phyloP scores from a whole-genome alignment of 1,140 invertebrate genomes.

The Drosophila sechellia region DNA sequence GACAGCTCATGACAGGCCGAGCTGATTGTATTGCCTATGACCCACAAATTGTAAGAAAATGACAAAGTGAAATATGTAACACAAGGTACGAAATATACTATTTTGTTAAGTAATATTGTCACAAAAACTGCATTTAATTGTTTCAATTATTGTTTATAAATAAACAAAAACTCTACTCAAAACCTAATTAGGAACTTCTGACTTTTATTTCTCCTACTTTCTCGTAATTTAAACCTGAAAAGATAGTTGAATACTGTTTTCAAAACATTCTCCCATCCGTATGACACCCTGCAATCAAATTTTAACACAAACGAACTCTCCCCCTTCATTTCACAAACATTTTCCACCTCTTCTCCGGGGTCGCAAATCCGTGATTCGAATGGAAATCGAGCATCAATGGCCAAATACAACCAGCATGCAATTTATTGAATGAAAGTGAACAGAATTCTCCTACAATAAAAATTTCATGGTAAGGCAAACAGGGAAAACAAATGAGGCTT shows the following conservation, averaged over 20 bases:
- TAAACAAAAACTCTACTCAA: too few species aligned
- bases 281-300: slow-evolving; percentile 50
- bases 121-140: too few species aligned
- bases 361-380: slow-evolving; percentile 12
- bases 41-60: neutral
- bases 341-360: neutral
- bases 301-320: slow-evolving; percentile 49
- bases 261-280: slow-evolving; percentile 1
- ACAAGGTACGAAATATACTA: neutral
- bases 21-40: slow-evolving; percentile 49
- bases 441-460: slow-evolving; percentile 10
- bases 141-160: too few species aligned
- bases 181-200: too few species aligned
- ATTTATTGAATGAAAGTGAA: slow-evolving; percentile 22
- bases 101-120: neutral
- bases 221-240: neutral
- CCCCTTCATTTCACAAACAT: slow-evolving; percentile 18
- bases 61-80: neutral
- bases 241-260: slow-evolving; percentile 38
- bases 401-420: slow-evolving; percentile 21
- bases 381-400: slow-evolving; percentile 23
- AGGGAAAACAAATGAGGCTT: slow-evolving; percentile 24
- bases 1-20: slow-evolving; percentile 27
- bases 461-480: slow-evolving; percentile 11
- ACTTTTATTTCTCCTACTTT: too few species aligned